Percentiles rank a stretch among this genome's conserved stretches.
Conservation (phyloP, 2,113 vertebrate genomes). For the Tonatia bakeri region DNA sequence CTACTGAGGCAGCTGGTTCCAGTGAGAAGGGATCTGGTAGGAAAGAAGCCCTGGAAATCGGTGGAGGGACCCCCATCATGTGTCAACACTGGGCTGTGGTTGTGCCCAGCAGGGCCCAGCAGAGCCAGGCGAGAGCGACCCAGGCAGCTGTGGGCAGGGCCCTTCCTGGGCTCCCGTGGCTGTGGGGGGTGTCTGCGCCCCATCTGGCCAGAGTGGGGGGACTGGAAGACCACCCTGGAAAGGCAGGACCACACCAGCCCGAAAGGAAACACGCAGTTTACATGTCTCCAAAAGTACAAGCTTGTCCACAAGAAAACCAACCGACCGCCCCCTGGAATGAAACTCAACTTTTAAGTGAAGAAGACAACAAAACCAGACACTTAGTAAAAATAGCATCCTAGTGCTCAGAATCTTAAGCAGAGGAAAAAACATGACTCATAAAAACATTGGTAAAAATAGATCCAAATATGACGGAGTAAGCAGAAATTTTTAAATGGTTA, state of each 20-base stretch:
- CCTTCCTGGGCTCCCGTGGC: rapidly evolving
- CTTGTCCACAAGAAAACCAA: background rate
- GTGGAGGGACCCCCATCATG: no score
- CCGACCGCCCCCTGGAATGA: no score
- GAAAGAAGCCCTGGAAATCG: background rate
- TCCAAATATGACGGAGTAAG: background rate
- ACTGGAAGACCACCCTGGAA: background rate
- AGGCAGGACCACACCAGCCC: background rate
- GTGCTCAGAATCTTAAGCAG: background rate
- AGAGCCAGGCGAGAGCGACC: rapidly evolving
- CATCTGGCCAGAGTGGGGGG: background rate
- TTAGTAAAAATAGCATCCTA: background rate
- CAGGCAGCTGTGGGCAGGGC: background rate
- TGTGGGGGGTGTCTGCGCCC: no score
- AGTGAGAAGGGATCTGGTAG: no score
- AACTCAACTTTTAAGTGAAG: background rate
- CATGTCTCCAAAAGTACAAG: background rate
- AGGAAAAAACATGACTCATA: background rate
- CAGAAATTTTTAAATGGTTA: background rate
- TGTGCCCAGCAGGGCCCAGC: rapidly evolving
- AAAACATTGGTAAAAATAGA: background rate
- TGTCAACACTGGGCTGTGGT: background rate
- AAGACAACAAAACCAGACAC: background rate
- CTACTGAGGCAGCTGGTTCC: rapidly evolving
- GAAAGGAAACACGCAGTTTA: background rate